Conservation (phyloP, 2,888 invertebrate genomes). For the Leptura quadrifasciata region DNA sequence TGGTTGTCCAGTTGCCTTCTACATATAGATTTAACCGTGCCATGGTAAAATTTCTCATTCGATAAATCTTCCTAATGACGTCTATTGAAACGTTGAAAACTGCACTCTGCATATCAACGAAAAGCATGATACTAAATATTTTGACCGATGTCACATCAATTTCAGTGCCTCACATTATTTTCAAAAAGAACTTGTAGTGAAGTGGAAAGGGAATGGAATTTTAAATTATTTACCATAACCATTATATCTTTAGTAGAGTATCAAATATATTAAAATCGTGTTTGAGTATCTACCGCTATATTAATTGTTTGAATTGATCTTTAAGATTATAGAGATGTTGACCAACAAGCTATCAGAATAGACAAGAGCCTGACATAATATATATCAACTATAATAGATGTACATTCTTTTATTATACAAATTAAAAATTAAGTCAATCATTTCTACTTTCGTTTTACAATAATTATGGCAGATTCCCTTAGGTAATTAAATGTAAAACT, state of each 20-base stretch:
- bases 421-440: slow-evolving; percentile 4
- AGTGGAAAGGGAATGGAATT: slow-evolving; percentile 3
- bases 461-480: not conserved
- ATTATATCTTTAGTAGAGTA: not conserved
- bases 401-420: slow-evolving; percentile 4
- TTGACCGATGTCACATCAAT: not conserved
- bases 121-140: not conserved
- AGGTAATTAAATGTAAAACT: not conserved
- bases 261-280: not conserved
- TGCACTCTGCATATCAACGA: no score
- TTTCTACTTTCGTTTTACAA: not conserved
- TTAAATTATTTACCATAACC: not conserved
- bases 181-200: not conserved
- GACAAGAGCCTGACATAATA: slow-evolving; percentile 1
- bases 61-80: no score
- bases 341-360: slow-evolving; percentile 1
- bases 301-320: slow-evolving; percentile 2
- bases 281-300: not conserved
- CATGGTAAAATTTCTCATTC: no score
- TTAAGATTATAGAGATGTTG: not conserved
- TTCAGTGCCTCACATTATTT: not conserved
- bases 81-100: no score
- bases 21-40: no score
- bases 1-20: no score
- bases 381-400: slow-evolving; percentile 3